Evolutionary conservation across 2,797 vertebrate genomes (phyloP), one percentile per base, ranked within the genome.

Genomic region (Podargus strigoides): DNA sequence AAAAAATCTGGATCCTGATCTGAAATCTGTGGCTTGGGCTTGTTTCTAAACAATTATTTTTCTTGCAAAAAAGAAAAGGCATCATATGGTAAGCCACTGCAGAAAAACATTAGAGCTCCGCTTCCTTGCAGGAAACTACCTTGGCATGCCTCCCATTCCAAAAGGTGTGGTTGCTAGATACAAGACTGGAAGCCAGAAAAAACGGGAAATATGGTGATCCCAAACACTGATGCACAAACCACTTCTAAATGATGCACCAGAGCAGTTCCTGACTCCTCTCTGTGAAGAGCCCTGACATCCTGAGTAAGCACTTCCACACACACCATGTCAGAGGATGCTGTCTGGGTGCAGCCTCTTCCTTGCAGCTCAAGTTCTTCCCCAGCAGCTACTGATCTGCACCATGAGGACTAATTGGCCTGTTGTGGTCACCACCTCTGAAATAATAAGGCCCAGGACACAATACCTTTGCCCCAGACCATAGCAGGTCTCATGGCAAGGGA

Each of bases 291-390:
- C 30, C 28, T 1, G 2, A 36, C 12, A 5, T 12, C 16, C 17
- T 18, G 9, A 81, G 69, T 34, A 37, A 58, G 58, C 10, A 26
- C 1, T 37, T 46, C 28, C 53, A 36, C 0, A 0, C 30, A 50
- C 15, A 26, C 28, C 0, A 0, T 0, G 11, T 10, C 20, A 30
- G 50, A 30, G 14, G 34, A 41, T 32, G 28, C 3, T 0, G 0
- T 1, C 22, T 30, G 32, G 9, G 10, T 39, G 28, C 70, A 83
- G 32, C 24, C 26, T 56, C 58, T 66, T 66, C 22, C 23, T 36
- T 24, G 0, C 27, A 26, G 67, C 76, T 74, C 47, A 56, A 44
- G 24, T 9, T 53, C 32, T 39, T 64, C 46, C 36, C 53, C 62
- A 34, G 41, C 37, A 60, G 9, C 5, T 41, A 10, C 15, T 50